Evolutionary conservation across 2,797 vertebrate species (phyloP).

Genomic region (Lithobates pipiens): DNA sequence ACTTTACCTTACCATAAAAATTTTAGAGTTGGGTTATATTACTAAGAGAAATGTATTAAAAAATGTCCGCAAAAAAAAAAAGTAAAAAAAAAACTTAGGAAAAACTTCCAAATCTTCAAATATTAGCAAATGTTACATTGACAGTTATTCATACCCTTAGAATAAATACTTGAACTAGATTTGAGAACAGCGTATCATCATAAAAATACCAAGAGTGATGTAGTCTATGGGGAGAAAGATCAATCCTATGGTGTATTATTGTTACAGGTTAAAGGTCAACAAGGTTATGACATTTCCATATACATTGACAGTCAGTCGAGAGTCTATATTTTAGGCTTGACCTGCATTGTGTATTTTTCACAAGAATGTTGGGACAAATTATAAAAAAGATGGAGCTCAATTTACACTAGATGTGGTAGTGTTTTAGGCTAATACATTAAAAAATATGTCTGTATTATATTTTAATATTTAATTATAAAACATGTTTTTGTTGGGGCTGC

Average conservation of each 20-base stretch:
- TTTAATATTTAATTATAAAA: neutral
- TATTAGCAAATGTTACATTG: neutral
- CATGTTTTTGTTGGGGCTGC: neutral
- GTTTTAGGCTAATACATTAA: too few relatives aligned
- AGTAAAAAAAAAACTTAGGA: neutral
- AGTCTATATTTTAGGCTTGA: slow-evolving; percentile 11
- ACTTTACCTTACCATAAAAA: neutral
- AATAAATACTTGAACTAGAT: neutral
- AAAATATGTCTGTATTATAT: too few relatives aligned
- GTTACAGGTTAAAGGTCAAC: slow-evolving; percentile 42
- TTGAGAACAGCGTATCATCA: slow-evolving; percentile 35
- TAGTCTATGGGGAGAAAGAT: slow-evolving; percentile 39
- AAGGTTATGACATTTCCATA: slow-evolving; percentile 29
- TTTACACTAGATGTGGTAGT: too few relatives aligned
- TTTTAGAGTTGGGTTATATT: neutral
- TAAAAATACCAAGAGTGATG: slow-evolving; percentile 66
- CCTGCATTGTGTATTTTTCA: slow-evolving; percentile 13
- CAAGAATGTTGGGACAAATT: neutral
- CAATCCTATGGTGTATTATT: slow-evolving; percentile 28
- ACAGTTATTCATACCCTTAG: neutral
- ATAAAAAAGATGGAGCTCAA: neutral
- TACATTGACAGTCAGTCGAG: slow-evolving; percentile 1
- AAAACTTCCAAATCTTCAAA: too few relatives aligned
- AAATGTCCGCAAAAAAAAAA: neutral
- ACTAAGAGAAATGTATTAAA: neutral